Evolutionary conservation across 1,140 invertebrate genomes (phyloP), one percentile per base, ranked within the genome.

Genomic region (Eupristina koningsbergeri): DNA sequence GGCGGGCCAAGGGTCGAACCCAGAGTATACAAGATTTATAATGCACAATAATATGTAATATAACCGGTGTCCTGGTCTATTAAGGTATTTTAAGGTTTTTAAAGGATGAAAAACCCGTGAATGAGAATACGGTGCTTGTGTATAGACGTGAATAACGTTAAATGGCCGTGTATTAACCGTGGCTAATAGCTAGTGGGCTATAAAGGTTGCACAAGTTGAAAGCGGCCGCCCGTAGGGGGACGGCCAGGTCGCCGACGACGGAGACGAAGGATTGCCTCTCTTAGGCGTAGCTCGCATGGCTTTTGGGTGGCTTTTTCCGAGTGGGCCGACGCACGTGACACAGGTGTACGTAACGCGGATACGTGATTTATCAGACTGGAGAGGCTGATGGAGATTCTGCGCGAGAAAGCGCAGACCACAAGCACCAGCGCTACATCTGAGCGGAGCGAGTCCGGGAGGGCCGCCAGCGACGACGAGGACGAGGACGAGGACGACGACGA

Each of bases 311-410:
- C 67, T 81, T 81, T 53, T 22, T 76, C 34, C 11, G 45, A 26
- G 74, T 19, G 74, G 5, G 26, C 53, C 53, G 53, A 58, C 0
- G 7, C 74, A 15, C 39, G 36, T 26, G 39, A n/a, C 15, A 0
- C 29, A 34, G 50, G 50, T 29, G 17, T 5, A 45, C 86, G 88
- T 90, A 89, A 91, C 87, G 87, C 87, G 87, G 89, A 89, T 58
- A 88, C 90, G 81, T 91, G 86, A 90, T 92, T 92, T 92, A 83
- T 89, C 88, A 92, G 91, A 91, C 86, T 91, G 86, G 91, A 91
- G 89, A 90, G 89, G 86, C 90, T 90, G 90, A 88, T 90, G 87
- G 88, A 87, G 84, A 89, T 88, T 85, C 89, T 89, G 75, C 89
- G 87, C 86, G 88, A 89, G 87, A 91, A 89, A 88, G 86, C 88